Evolutionary conservation across 1,140 invertebrate genomes (phyloP).

Genomic region (Aphelenchoides fujianensis): DNA sequence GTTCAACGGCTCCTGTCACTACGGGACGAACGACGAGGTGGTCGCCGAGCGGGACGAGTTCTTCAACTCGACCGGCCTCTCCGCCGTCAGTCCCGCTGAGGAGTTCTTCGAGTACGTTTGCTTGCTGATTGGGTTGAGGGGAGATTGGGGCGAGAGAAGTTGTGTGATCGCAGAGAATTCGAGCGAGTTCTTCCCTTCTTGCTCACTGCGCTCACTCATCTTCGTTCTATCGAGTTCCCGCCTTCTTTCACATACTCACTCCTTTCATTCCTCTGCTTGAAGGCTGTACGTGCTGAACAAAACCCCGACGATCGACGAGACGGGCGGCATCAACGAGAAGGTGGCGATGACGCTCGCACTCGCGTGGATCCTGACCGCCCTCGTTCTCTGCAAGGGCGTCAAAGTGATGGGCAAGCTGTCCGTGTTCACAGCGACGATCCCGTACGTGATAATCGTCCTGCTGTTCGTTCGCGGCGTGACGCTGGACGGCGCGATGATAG

Average conservation of each 20-base stretch:
- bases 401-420: constrained; percentile 32
- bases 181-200: no score
- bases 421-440: constrained; percentile 26
- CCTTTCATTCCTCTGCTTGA: no score
- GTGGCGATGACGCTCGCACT: constrained; percentile 36
- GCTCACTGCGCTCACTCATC: no score
- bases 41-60: not conserved
- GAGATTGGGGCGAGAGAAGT: no score
- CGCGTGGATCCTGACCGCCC: constrained; percentile 27
- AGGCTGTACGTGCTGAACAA: constrained; percentile 53
- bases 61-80: constrained; percentile 12
- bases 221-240: no score
- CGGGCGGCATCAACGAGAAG: constrained; percentile 46
- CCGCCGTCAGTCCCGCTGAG: constrained; percentile 41
- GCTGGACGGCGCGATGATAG: constrained; percentile 27
- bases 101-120: constrained; percentile 44
- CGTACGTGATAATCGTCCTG: constrained; percentile 30
- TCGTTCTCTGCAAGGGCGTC: constrained; percentile 27
- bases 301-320: constrained; percentile 35
- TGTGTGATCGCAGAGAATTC: no score
- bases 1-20: constrained; percentile 36
- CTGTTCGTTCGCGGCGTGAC: constrained; percentile 32
- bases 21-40: constrained; percentile 9
- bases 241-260: no score
- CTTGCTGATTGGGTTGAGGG: no score